phyloP scores from a whole-genome alignment of 2,797 vertebrate genomes.

The Oreochromis mossambicus region DNA sequence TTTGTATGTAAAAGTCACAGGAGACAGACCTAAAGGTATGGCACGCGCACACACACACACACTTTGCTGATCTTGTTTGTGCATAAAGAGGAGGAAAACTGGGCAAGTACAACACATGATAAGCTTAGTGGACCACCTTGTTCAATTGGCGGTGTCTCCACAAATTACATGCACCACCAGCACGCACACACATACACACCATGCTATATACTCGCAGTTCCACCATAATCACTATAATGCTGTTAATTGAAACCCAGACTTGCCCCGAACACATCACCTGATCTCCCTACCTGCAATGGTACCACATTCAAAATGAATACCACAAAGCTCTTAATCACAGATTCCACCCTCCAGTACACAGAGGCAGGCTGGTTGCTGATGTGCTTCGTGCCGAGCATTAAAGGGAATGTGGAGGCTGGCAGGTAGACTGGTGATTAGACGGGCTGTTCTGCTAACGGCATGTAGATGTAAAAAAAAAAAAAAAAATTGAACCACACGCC shows the following conservation, averaged over 20 bases:
- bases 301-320: slow-evolving; percentile 26
- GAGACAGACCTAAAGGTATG: not conserved
- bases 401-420: slow-evolving; percentile 30
- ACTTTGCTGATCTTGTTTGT: not conserved
- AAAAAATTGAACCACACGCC: not conserved
- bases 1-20: not conserved
- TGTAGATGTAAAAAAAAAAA: not conserved
- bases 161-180: slow-evolving; percentile 31
- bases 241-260: slow-evolving; percentile 26
- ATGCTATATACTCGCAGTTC: not conserved
- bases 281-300: slow-evolving; percentile 32
- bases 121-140: slow-evolving; percentile 47
- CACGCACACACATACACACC: not conserved
- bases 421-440: slow-evolving; percentile 19
- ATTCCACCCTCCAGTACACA: not conserved
- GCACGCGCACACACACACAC: not conserved
- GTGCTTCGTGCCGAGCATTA: slow-evolving; percentile 4
- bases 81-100: not conserved
- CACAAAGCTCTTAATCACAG: slow-evolving; percentile 32
- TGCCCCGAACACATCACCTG: slow-evolving; percentile 27
- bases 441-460: slow-evolving; percentile 1
- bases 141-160: slow-evolving; percentile 40
- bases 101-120: slow-evolving; percentile 19
- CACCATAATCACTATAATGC: slow-evolving; percentile 38
- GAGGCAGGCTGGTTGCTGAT: slow-evolving; percentile 8